Percentiles rank a stretch among this genome's conserved stretches.
Evolutionary conservation across 1,140 invertebrate species (phyloP).

Genomic region (Calephelis virginiensis): DNA sequence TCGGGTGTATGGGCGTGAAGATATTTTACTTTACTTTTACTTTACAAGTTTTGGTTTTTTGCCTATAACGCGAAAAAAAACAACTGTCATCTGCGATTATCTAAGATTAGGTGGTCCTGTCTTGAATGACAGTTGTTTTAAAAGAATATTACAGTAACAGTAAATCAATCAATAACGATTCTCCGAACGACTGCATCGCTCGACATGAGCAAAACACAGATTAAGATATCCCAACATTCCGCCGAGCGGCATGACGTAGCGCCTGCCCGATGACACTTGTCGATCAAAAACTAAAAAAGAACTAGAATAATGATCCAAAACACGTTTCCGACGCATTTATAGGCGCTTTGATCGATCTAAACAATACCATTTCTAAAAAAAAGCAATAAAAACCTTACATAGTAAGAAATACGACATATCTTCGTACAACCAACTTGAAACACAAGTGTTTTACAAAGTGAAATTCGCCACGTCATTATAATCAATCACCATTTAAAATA

Average conservation of each 20-base stretch:
- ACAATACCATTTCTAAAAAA: constrained; percentile 27
- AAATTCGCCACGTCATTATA: constrained; percentile 60
- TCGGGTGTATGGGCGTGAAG: no score
- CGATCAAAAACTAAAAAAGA: constrained; percentile 36
- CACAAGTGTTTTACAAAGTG: constrained; percentile 13
- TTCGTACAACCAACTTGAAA: constrained; percentile 29
- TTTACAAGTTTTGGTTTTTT: no score
- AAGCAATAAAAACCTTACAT: constrained; percentile 37
- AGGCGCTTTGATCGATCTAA: constrained; percentile 33
- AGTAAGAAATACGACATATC: constrained; percentile 32
- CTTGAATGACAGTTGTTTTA: neutral
- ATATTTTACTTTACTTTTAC: no score
- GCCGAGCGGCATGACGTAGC: constrained; percentile 4
- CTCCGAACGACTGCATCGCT: neutral
- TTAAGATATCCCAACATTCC: constrained; percentile 12
- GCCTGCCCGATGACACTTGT: constrained; percentile 31
- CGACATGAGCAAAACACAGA: constrained; percentile 9
- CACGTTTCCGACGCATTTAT: constrained; percentile 30
- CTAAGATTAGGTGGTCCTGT: no score
- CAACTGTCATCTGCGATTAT: no score
- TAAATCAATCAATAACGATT: constrained; percentile 14
- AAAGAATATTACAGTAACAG: neutral
- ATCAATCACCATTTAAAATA: constrained; percentile 76
- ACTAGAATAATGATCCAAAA: constrained; percentile 35
- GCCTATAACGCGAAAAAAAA: no score